Evolutionary conservation across 1,140 invertebrate species (phyloP), one percentile per base, ranked within the genome.

Genomic region (Marisa cornuarietis): DNA sequence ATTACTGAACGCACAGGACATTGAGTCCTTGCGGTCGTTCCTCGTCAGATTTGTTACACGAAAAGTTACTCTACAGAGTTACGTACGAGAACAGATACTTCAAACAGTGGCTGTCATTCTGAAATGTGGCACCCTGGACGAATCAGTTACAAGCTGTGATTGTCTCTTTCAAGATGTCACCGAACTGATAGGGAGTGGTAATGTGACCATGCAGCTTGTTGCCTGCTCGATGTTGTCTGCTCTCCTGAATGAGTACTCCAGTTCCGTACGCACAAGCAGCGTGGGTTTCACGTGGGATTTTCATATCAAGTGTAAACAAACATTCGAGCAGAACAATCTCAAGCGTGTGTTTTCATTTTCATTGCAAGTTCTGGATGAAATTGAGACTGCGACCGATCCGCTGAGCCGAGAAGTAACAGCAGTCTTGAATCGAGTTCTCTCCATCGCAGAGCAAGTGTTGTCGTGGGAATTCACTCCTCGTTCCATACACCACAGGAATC

Each of bases 161-260:
- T 91, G 92, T 79, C 93, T 97, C 83, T 91, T 97, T 76, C 92
- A 92, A 80, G 94, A 97, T 92, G 92, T 95, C n/a, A 93, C 95
- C 87, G 91, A 91, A 78, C 91, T 96, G 10, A 94, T 96, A 79
- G 91, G 92, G 80, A 94, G 92, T 91, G 94, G 93, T 31, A 93
- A 94, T 89, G 89, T 93, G 87, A 87, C 91, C 79, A 88, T 90
- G 88, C 88, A 93, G 90, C 85, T 93, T 79, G 90, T 97, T 61
- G 95, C 95, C 16, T 97, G 96, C 87, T 94, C 95, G 78, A 93
- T 97, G 79, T 93, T 97, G 82, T 92, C 94, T 74, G 94, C 95
- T 16, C 91, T 97, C 63, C 94, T 97, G 91, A 95, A 96, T 93
- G 96, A 98, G 91, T 96, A 96, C 92, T 94, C 95, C 68, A 95